These are phyloP conservation scores for Calameuta idolon DNA, from an alignment of 2,888 invertebrate genomes.

Conservation along the genomic window DNA sequence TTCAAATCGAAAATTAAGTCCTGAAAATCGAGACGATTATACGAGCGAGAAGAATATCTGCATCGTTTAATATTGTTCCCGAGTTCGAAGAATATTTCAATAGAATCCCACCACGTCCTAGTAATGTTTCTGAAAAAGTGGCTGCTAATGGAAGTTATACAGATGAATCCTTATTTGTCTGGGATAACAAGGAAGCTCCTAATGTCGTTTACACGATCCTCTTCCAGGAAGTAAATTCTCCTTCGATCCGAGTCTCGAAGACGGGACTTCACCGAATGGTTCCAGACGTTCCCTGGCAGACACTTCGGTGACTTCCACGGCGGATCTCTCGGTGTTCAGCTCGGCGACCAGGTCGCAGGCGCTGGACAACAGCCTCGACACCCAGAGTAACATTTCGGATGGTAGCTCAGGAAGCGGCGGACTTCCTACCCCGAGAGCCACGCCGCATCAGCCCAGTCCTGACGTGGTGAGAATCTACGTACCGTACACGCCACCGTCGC, in stretches of 20 bases:
- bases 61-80: neutral
- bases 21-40: neutral
- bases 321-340: constrained; percentile 84
- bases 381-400: constrained; percentile 81
- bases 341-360: constrained; percentile 79
- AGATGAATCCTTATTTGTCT: neutral
- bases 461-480: constrained; percentile 85
- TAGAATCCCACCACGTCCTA: neutral
- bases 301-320: constrained; percentile 86
- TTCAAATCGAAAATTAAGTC: neutral
- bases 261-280: constrained; percentile 78
- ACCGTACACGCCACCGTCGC: constrained; percentile 77
- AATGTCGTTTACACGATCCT: constrained; percentile 20
- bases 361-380: constrained; percentile 80
- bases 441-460: constrained; percentile 76
- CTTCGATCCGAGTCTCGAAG: constrained; percentile 75
- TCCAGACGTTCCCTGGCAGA: constrained; percentile 85
- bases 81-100: neutral
- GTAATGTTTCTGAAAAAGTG: neutral
- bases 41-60: neutral
- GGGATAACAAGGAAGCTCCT: neutral
- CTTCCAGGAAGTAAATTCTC: constrained; percentile 74
- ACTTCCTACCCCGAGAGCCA: constrained; percentile 73
- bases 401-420: constrained; percentile 77
- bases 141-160: neutral